Evolutionary conservation across 2,888 invertebrate species (phyloP), one percentile per base, ranked within the genome.

Genomic region (Lepidocyrtoides sp.): DNA sequence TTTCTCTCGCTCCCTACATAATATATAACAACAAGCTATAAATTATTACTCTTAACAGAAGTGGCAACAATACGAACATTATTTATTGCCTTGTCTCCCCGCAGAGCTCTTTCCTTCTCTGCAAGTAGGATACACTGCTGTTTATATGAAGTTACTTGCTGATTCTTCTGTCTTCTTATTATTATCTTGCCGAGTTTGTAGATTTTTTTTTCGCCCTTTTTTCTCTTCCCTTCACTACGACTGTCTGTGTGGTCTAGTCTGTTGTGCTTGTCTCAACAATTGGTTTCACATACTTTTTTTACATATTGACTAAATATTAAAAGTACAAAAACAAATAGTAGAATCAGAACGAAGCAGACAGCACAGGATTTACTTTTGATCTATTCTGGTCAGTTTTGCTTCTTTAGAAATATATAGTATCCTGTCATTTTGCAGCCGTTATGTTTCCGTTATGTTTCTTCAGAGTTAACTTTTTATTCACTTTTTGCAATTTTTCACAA

Each of bases 21-120:
- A 26, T 48, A 14, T 63, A 66, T 48, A 66, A 88, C 88, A 77
- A 77, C 69, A 88, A 79, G 88, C 88, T 54, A 88, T 88, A 88
- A 88, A 88, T 88, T 88, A 88, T 88, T 88, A 81, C 88, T 88
- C 66, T 88, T 54, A 88, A 63, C 88, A 88, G 88, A 87, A 88
- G 88, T 88, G 88, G 88, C 88, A 88, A 88, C 88, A 88, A 88
- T 88, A 81, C 79, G 81, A 88, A 88, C 88, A 88, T 88, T 88
- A 88, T 88, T 88, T 88, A 88, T 88, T 69, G 88, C 88, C 88
- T 51, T 88, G 88, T 88, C 88, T 88, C 88, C 88, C 88, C 88
- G 81, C 88, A 88, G 88, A 81, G 88, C 88, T 88, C 81, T 32
- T 20, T 36, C 72, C 69, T 87, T 36, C 69, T 85, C 29, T 44